Conservation (phyloP, 2,888 invertebrate genomes). For the Synergus umbraculus region DNA sequence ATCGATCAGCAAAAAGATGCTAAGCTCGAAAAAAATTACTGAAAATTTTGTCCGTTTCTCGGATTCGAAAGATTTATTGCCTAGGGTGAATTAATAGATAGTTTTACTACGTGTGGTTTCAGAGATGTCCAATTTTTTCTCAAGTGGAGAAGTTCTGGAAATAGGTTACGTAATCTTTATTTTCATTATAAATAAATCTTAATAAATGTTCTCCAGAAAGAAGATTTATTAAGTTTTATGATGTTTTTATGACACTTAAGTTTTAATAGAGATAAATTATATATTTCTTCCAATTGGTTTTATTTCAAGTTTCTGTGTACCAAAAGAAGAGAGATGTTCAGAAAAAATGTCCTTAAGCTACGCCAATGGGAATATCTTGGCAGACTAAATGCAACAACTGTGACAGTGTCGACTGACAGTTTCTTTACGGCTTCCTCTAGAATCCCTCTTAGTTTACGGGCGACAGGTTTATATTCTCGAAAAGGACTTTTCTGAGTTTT, state of each 20-base stretch:
- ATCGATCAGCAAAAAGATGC: conserved; percentile 14
- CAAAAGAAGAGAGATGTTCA: neutral
- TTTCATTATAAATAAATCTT: neutral
- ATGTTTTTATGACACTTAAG: too few relatives aligned
- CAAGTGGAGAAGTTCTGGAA: neutral
- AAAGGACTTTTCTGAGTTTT: conserved; percentile 31
- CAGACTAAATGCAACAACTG: conserved; percentile 18
- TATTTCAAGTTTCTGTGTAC: neutral
- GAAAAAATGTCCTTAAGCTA: neutral
- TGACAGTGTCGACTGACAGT: conserved; percentile 28
- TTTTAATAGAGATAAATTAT: neutral
- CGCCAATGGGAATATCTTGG: conserved; percentile 9
- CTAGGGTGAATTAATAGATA: conserved; percentile 26
- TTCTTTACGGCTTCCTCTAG: conserved; percentile 31
- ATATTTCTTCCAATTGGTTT: neutral
- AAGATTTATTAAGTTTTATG: neutral
- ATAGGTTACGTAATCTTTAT: conserved; percentile 14
- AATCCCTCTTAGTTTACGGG: conserved; percentile 28
- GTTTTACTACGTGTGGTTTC: conserved; percentile 28
- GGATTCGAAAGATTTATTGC: conserved; percentile 23
- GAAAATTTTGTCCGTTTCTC: conserved; percentile 26
- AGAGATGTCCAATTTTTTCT: neutral
- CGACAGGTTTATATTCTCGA: conserved; percentile 32
- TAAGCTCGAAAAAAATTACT: conserved; percentile 23
- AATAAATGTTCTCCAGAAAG: neutral